A percentile compares a stretch with the other conserved stretches of the same genome.
Evolutionary conservation across 2,797 vertebrate species (phyloP).

Genomic region (Lagorchestes hirsutus): DNA sequence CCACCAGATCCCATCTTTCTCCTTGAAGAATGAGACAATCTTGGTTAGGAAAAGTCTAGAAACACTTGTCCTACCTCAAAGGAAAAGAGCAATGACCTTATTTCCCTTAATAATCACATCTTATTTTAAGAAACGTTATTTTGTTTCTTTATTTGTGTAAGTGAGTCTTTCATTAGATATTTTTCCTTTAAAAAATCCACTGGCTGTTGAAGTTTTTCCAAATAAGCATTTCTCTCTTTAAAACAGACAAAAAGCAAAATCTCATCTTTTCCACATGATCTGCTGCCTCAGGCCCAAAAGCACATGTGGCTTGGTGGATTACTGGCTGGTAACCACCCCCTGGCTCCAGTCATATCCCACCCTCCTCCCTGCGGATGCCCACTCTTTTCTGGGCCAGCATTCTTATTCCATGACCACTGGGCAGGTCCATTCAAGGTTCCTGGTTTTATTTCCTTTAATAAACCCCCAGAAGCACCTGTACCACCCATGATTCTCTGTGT

Average conservation of each 20-base stretch:
- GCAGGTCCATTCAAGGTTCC: background rate
- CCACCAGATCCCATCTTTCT: background rate
- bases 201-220: background rate
- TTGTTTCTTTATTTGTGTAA: background rate
- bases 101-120: background rate
- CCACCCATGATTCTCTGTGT: background rate
- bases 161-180: background rate
- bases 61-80: no score
- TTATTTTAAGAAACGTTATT: background rate
- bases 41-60: no score
- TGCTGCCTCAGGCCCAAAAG: background rate
- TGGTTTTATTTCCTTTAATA: background rate
- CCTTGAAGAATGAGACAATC: background rate
- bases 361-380: background rate
- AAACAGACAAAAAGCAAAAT: background rate
- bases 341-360: background rate
- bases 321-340: background rate
- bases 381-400: background rate
- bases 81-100: background rate
- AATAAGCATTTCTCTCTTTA: background rate
- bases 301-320: background rate
- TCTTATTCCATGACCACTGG: background rate
- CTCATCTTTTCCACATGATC: background rate
- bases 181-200: background rate
- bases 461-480: background rate